These are phyloP conservation scores for Typhlichthys eigenmanni DNA, from an alignment of 2,797 vertebrate species.

Conservation along the genomic window DNA sequence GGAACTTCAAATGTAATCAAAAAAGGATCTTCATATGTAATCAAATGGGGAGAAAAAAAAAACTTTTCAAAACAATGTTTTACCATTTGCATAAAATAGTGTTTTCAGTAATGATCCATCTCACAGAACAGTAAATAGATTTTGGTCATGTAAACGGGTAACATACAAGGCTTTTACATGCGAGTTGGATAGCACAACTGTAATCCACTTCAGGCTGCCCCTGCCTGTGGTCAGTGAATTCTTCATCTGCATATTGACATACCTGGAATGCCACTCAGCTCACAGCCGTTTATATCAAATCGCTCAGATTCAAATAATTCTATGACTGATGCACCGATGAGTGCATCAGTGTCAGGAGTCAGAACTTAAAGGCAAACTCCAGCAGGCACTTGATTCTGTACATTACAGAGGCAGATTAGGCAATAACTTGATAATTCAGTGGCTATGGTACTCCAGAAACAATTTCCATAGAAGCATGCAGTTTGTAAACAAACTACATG, in stretches of 20 bases:
- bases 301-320: constrained; percentile 24
- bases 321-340: constrained; percentile 19
- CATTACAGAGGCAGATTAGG: constrained; percentile 3
- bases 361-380: constrained; percentile 35
- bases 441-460: constrained; percentile 6
- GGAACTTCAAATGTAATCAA: constrained; percentile 83
- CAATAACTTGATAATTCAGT: constrained; percentile 7
- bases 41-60: constrained; percentile 78
- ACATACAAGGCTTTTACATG: constrained; percentile 65
- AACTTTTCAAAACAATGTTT: constrained; percentile 59
- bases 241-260: constrained; percentile 48
- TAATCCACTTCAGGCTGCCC: constrained; percentile 31
- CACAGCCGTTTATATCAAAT: constrained; percentile 48
- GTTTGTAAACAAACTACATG: constrained; percentile 10
- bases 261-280: constrained; percentile 48
- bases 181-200: constrained; percentile 38
- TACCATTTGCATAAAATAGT: constrained; percentile 90
- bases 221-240: constrained; percentile 54
- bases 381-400: constrained; percentile 56
- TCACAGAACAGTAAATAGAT: constrained; percentile 67
- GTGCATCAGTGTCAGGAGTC: constrained; percentile 26
- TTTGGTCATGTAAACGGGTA: constrained; percentile 76
- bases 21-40: constrained; percentile 90
- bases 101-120: constrained; percentile 85
- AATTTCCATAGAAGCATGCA: not conserved